phyloP scores from a whole-genome alignment of 2,888 invertebrate genomes.

The Toxonevra muliebris region DNA sequence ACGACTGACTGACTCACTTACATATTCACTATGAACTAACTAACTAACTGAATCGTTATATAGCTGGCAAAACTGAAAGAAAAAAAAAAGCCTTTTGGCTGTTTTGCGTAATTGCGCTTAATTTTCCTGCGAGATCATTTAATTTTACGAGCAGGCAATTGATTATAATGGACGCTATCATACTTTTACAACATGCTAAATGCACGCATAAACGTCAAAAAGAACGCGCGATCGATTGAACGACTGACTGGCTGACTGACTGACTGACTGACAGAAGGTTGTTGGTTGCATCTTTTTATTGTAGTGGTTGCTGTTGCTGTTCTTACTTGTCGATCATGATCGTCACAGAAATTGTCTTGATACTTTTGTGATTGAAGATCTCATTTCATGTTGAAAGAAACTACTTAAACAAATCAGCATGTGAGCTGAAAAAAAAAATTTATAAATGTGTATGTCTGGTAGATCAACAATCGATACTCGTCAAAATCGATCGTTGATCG shows the following conservation, averaged over 20 bases:
- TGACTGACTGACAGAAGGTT: slow-evolving; percentile 20
- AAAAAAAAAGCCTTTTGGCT: slow-evolving; percentile 41
- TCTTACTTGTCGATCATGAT: slow-evolving; percentile 14
- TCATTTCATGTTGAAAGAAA: slow-evolving; percentile 51
- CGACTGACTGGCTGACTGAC: slow-evolving; percentile 29
- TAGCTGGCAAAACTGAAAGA: background rate
- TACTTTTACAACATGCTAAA: slow-evolving; percentile 64
- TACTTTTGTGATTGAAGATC: slow-evolving; percentile 31
- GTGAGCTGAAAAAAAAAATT: slow-evolving; percentile 13
- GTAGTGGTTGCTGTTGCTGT: slow-evolving; percentile 11
- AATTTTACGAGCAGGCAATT: slow-evolving; percentile 65
- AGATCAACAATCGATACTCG: slow-evolving; percentile 33
- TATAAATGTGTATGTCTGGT: background rate
- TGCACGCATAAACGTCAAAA: slow-evolving; percentile 49
- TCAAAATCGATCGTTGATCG: background rate
- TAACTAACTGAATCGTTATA: too few species aligned
- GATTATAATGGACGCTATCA: slow-evolving; percentile 64
- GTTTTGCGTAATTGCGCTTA: slow-evolving; percentile 63
- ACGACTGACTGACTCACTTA: background rate
- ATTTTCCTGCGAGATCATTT: slow-evolving; percentile 65
- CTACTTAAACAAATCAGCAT: slow-evolving; percentile 56
- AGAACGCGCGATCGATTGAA: slow-evolving; percentile 11
- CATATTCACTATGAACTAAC: too few species aligned
- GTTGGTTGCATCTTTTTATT: background rate
- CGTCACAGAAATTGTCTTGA: slow-evolving; percentile 26